phyloP scores from a whole-genome alignment of 2,797 vertebrate species.

The Morelia viridis region DNA sequence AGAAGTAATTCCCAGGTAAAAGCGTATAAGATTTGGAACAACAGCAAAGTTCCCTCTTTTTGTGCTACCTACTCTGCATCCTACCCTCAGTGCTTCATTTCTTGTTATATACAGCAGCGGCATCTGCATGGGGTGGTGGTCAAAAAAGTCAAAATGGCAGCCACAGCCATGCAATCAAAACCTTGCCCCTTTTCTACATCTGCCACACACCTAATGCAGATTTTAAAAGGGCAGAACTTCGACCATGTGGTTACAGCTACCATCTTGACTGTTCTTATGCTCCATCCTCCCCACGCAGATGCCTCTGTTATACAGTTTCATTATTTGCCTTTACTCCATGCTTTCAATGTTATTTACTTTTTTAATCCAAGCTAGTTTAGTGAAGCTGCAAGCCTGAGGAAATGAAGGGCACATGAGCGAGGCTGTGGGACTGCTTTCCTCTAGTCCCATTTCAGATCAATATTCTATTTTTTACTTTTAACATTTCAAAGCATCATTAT shows the following conservation, averaged over 20 bases:
- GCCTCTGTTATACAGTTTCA: neutral
- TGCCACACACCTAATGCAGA: neutral
- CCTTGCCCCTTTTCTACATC: neutral
- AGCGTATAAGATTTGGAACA: no score
- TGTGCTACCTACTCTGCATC: neutral
- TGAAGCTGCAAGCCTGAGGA: neutral
- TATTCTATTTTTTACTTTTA: neutral
- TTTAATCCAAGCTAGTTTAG: neutral
- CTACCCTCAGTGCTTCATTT: neutral
- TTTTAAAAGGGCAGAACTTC: neutral
- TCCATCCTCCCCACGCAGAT: neutral
- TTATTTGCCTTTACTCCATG: neutral
- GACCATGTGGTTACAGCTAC: neutral
- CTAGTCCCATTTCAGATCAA: neutral
- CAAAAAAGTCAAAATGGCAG: neutral
- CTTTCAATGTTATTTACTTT: neutral
- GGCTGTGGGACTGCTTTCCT: neutral
- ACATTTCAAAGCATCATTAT: neutral
- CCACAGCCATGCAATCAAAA: neutral
- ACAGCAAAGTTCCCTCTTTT: neutral
- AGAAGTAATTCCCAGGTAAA: neutral
- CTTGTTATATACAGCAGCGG: neutral
- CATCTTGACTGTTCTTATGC: neutral
- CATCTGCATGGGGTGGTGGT: neutral
- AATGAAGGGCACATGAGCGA: neutral